Base-by-base conservation (phyloP, 2,888 invertebrate genomes). In the Callinectes sapidus region DNA sequence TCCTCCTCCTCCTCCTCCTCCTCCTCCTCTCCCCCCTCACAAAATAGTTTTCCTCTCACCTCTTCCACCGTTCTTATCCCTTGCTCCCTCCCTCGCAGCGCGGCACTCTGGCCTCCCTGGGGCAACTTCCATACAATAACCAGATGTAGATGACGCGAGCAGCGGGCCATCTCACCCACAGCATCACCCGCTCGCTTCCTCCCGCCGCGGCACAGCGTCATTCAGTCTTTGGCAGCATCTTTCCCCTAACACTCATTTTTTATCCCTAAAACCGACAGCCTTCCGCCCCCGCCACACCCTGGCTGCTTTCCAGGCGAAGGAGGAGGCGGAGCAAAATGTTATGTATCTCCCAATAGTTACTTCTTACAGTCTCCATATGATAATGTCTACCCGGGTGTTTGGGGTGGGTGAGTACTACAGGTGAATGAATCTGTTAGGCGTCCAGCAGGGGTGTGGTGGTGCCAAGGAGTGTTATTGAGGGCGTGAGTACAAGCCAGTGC, bases 261-360 rank as follows among this genome's bases (percentile, higher is more conserved):
- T 66, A 13, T 14, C 90, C 71, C 39, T 90, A 77, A 90, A 90
- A n/a, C 81, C 90, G n/a, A 77, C 28, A n/a, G 90, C 14, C 71
- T 61, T 48, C 91, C 35, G 55, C 66, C 39, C 86, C 87, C 66
- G 28, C 91, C 87, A 91, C 91, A 91, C 91, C 66, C 91, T 87
- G 91, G 91, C 91, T 42, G 91, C 87, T 87, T 39, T 87, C 87
- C 87, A 91, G 91, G 48, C 86, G 91, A 81, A 81, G 81, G 18
- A 81, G 35, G 81, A 16, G 81, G 81, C 35, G 81, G 81, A n/a
- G 81, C 16, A 35, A 81, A 35, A 35, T 81, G 81, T 81, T 81
- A 32, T 81, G 28, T 81, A 35, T 81, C 81, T 35, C 71, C 35
- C 35, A 81, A 81, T 18, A 35, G 81, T 81, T 81, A 81, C 81